Conservation (phyloP, 2,113 vertebrate genomes). For the Speoplatyrhinus poulsoni region DNA sequence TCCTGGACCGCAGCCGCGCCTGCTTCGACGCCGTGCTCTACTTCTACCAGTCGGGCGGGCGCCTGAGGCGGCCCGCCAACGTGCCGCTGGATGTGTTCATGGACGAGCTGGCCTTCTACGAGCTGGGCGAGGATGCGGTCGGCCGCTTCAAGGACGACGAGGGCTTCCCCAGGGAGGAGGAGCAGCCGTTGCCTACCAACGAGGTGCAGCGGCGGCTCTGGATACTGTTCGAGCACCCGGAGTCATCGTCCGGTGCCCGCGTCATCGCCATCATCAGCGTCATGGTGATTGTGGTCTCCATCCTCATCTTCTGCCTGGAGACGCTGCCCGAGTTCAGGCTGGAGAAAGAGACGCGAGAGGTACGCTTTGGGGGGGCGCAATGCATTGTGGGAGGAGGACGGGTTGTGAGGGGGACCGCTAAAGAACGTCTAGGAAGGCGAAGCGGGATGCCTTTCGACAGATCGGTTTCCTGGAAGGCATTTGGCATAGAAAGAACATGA, state of each 20-base stretch:
- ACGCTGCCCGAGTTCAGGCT: constrained; percentile 88
- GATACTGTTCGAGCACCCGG: constrained; percentile 92
- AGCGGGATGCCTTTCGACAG: no score
- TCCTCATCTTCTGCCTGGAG: constrained; percentile 93
- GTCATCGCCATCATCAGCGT: constrained; percentile 91
- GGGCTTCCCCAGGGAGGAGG: constrained; percentile 82
- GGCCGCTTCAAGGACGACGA: constrained; percentile 89
- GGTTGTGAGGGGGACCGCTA: background rate
- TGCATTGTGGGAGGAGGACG: background rate
- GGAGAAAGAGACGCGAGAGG: constrained; percentile 80
- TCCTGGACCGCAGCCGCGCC: constrained; percentile 86
- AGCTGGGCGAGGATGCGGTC: constrained; percentile 85
- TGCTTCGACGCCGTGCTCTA: constrained; percentile 90
- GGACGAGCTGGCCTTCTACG: constrained; percentile 91
- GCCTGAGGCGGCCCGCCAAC: constrained; percentile 85
- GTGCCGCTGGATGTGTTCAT: constrained; percentile 91
- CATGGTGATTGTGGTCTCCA: constrained; percentile 91
- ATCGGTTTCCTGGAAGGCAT: no score
- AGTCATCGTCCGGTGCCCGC: constrained; percentile 87
- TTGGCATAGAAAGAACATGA: background rate
- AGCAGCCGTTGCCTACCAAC: constrained; percentile 76
- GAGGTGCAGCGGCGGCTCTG: constrained; percentile 81
- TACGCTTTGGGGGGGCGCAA: constrained; percentile 55
- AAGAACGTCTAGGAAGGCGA: no score
- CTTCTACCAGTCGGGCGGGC: constrained; percentile 92